Evolutionary conservation across 2,113 vertebrate species (phyloP), one percentile per base, ranked within the genome.

Genomic region (Thalassoma bifasciatum): DNA sequence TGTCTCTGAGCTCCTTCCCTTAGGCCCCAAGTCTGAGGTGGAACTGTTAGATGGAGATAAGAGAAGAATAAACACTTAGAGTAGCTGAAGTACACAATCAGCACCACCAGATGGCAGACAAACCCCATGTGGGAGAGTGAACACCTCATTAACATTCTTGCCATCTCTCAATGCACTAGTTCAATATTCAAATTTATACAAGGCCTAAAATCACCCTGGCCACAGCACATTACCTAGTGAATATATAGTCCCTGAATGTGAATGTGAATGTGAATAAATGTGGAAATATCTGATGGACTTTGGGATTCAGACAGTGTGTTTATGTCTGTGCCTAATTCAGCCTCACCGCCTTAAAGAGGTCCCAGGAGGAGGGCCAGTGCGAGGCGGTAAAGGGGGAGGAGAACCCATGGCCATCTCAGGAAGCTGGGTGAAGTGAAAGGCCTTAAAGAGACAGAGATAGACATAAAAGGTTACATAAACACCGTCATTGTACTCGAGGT

Each of bases 361-460:
- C 37, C 96, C 95, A 65, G 95, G 95, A 56, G 96, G 95, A 30
- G 97, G 96, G 68, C 96, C 96, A 7, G 96, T 96, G 86, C 97
- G 94, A 42, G 98, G 97, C 77, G 97, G 98, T 58, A 99, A 93
- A 12, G 97, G 97, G 0, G 98, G 97, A 53, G 98, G 96, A 83
- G 96, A 97, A 51, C 94, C 95, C 92, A 96, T 93, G 67, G 96
- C 94, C 96, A 99, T 98, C 84, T 99, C 98, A 66, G 98, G 98
- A 86, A 99, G 96, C 92, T 99, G 98, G 64, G 97, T 98, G 93
- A 98, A 99, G 85, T 97, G 95, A 85, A 98, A 99, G 68, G 97
- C 96, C 98, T 99, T 87, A 8, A 84, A 77, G 26, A 81, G 66
- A 91, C 17, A 62, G n/a, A 38, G 49, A 72, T 60, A 77, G 40